These are phyloP conservation scores for Pseudanteris insignis DNA, from an alignment of 2,888 invertebrate genomes.

Conservation along the genomic window DNA sequence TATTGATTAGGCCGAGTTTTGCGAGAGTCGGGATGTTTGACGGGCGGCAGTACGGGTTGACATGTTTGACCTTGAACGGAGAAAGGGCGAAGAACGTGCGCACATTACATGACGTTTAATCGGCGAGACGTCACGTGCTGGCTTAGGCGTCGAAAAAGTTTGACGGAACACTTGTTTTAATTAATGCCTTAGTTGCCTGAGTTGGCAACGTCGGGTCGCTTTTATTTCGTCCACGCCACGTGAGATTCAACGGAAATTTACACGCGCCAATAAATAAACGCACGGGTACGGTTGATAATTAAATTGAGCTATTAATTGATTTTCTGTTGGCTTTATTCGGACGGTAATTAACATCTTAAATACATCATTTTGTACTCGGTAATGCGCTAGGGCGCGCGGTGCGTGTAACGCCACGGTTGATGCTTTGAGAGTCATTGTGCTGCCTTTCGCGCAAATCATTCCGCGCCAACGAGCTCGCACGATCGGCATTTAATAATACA, in stretches of 20 bases:
- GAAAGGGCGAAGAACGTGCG: constrained; percentile 9
- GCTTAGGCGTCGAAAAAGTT: constrained; percentile 7
- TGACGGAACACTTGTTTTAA: constrained; percentile 11
- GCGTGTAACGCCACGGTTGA: not conserved
- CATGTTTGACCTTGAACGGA: constrained; percentile 7
- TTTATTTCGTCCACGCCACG: constrained; percentile 8
- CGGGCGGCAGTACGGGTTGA: not conserved
- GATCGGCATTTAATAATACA: too few relatives aligned
- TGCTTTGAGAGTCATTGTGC: too few relatives aligned
- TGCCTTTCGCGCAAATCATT: too few relatives aligned
- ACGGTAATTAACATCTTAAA: too few relatives aligned
- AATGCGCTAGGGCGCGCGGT: too few relatives aligned
- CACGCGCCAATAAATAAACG: constrained; percentile 13
- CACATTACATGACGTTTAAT: constrained; percentile 1
- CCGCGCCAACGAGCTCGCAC: too few relatives aligned
- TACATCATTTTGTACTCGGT: too few relatives aligned
- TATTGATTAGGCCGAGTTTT: too few relatives aligned
- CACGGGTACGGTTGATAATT: constrained; percentile 13
- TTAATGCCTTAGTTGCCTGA: constrained; percentile 4
- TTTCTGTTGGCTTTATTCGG: too few relatives aligned
- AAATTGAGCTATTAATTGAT: constrained; percentile 18
- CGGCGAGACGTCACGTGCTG: constrained; percentile 2
- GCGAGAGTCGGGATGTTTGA: too few relatives aligned
- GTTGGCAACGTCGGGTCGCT: constrained; percentile 1
- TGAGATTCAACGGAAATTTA: constrained; percentile 19